These are phyloP conservation scores for Platyura marginata DNA, from an alignment of 1,140 invertebrate species.

Conservation along the genomic window DNA sequence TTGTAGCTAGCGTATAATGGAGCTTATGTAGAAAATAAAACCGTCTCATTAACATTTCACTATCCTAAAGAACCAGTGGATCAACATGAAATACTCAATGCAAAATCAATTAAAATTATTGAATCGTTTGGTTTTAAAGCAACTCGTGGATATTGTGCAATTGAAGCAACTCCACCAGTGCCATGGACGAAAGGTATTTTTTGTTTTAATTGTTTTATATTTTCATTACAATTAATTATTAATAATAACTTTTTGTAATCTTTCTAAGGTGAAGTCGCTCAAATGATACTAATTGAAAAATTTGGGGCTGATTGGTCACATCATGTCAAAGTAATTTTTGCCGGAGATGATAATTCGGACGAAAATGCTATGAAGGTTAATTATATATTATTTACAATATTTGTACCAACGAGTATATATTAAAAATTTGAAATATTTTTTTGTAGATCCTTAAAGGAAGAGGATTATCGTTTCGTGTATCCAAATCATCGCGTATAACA, in stretches of 20 bases:
- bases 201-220: no score
- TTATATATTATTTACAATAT: no score
- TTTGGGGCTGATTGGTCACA: slow-evolving; percentile 77
- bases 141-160: slow-evolving; percentile 58
- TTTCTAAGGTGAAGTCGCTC: slow-evolving; percentile 48
- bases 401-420: no score
- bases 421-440: no score
- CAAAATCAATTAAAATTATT: slow-evolving; percentile 49
- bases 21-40: slow-evolving; percentile 84
- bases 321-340: slow-evolving; percentile 69
- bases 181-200: slow-evolving; percentile 65
- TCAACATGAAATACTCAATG: slow-evolving; percentile 36
- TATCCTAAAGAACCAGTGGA: slow-evolving; percentile 62
- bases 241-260: no score
- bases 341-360: slow-evolving; percentile 76
- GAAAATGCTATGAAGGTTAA: slow-evolving; percentile 81
- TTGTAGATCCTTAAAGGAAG: no score
- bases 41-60: slow-evolving; percentile 68
- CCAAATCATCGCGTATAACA: no score
- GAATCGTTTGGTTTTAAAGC: slow-evolving; percentile 52
- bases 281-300: slow-evolving; percentile 72
- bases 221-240: no score
- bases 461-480: no score
- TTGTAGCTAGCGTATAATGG: no score
- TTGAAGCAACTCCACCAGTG: slow-evolving; percentile 75